Evolutionary conservation across 1,140 invertebrate genomes (phyloP), one percentile per base, ranked within the genome.

Genomic region (Microplitis mediator): DNA sequence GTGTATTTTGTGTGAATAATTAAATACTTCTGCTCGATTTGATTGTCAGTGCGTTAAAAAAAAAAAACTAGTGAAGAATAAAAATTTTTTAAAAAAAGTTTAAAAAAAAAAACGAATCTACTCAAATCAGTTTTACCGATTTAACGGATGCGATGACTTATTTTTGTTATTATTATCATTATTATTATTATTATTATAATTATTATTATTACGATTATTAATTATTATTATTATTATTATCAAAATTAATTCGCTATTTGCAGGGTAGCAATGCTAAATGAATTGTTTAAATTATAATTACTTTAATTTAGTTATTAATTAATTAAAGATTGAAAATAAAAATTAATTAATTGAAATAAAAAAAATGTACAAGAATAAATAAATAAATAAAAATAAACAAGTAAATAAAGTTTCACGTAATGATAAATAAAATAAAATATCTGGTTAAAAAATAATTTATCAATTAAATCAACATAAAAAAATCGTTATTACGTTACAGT

Each of bases 401-500:
- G 31, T 23, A n/a, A 63, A 35, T 36, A 63, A 63, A 36, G 13
- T 63, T 16, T 36, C 61, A 63, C 61, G 61, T 63, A 13, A n/a
- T 63, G 35, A 63, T 63, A 35, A 63, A 11, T 13, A 39, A 39
- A 71, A 35, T 32, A 4, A 32, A 58, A 50, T 68, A 65, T 68
- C n/a, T 64, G 8, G 8, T 35, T 32, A 16, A 2, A 36, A 61
- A 69, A 58, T 16, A n/a, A 58, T 14, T n/a, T n/a, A 68, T 13
- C n/a, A 23, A 56, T 54, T 54, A 52, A 52, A 51, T 58, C 4
- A 73, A 52, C 23, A 45, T 65, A 35, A 31, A 16, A 16, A 36
- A 60, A 60, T 36, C 14, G 58, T 69, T 54, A 45, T 69, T 69
- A 60, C 54, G 54, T 70, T 70, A 36, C 69, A 70, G 36, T 62